Evolutionary conservation across 2,113 vertebrate genomes (phyloP), one percentile per base, ranked within the genome.

Genomic region (Barbus barbus): DNA sequence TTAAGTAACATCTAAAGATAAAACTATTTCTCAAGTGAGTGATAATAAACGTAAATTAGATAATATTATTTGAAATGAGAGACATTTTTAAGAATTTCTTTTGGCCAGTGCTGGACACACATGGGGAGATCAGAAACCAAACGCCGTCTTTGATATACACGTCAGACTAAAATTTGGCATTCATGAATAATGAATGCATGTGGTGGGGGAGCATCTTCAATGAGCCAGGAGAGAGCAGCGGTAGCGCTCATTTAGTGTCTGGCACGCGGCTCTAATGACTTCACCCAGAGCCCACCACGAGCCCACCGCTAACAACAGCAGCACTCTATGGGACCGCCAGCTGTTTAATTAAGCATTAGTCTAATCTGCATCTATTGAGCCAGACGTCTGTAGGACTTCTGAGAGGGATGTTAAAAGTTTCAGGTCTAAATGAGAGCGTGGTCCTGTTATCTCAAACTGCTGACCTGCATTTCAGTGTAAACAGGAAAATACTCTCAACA

Each of bases 401-500:
- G 46, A 73, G 67, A 36, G 33, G 46, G 20, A 56, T 16, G n/a
- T 53, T 26, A 61, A 74, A 26, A 74, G 16, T 53, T 72, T 78
- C 14, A 56, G 31, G 5, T 75, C 16, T 41, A 82, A 38, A 82
- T 58, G 31, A 38, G 44, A 75, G n/a, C 44, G 24, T 48, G n/a
- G 24, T 65, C 38, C 63, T 76, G 84, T 83, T 83, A 81, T 84
- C 87, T 83, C 60, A 26, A 71, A 74, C 85, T 90, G 81, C 86
- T 91, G 92, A 92, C 90, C 89, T 83, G 89, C 88, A 92, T 89
- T 91, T 88, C 87, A 90, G 90, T 87, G 91, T 91, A 95, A 94
- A 95, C 93, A 95, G 93, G 93, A 95, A 93, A 91, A 91, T 84
- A 85, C 80, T 87, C 72, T 88, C 87, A 92, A 90, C 91, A 92